A percentile compares a stretch with the other conserved stretches of the same genome.
Conservation (phyloP, 2,113 vertebrate species). For the Mus musculus region DNA sequence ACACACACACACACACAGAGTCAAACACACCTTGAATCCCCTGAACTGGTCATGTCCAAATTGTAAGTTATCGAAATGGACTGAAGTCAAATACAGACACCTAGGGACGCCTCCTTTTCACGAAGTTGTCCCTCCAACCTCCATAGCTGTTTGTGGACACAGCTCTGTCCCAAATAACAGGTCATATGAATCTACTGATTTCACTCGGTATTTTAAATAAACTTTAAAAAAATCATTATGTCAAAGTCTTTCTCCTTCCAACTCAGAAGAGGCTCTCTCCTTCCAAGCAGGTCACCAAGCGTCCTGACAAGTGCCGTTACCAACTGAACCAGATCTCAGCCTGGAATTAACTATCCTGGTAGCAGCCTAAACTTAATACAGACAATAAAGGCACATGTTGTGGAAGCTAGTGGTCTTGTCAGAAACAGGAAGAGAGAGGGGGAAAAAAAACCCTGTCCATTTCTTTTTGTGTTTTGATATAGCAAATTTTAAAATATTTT, state of each 20-base stretch:
- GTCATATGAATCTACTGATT: neutral
- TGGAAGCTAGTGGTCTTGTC: neutral
- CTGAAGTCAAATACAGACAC: neutral
- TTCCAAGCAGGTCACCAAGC: neutral
- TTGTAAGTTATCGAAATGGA: neutral
- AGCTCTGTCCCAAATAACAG: neutral
- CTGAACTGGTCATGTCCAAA: neutral
- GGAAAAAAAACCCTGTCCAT: neutral
- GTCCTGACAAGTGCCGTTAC: neutral
- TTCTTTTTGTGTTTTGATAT: neutral
- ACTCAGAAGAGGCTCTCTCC: neutral
- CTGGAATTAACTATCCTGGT: neutral
- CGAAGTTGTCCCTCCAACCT: neutral
- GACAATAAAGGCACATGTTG: neutral
- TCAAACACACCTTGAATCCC: neutral
- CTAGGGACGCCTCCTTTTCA: neutral
- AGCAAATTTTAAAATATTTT: neutral
- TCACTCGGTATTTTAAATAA: constrained; percentile 21
- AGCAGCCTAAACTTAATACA: neutral
- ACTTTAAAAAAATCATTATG: neutral
- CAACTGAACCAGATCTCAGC: neutral
- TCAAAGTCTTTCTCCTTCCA: neutral
- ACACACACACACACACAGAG: neutral
- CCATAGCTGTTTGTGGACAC: neutral
- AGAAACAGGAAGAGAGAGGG: neutral